A percentile compares a stretch with the other conserved stretches of the same genome.
Evolutionary conservation across 1,140 invertebrate species (phyloP).

Genomic region (Sycobia sp.): DNA sequence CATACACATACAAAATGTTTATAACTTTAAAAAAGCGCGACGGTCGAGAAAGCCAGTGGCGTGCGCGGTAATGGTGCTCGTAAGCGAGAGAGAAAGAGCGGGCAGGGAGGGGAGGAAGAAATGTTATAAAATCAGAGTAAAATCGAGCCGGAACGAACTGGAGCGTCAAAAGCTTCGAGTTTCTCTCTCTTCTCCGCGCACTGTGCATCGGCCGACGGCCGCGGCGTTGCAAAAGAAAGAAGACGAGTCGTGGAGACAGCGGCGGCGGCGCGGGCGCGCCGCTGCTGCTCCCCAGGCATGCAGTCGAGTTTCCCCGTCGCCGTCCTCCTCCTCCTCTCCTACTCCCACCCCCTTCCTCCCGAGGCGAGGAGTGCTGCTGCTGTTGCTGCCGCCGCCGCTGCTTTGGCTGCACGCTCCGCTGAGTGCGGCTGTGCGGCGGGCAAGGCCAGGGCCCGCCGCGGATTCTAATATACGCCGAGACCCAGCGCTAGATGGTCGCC

Average conservation of each 20-base stretch:
- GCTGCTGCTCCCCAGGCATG: too few relatives aligned
- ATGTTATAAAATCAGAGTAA: conserved; percentile 5
- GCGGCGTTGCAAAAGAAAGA: too few relatives aligned
- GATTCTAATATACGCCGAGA: too few relatives aligned
- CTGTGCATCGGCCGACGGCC: too few relatives aligned
- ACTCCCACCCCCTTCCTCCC: conserved; percentile 35
- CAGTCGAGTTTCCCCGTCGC: conserved; percentile 33
- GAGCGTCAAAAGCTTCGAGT: conserved; percentile 33
- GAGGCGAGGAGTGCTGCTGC: too few relatives aligned
- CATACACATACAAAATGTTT: too few relatives aligned
- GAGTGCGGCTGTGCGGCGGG: conserved; percentile 47
- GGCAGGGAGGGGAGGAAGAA: neutral
- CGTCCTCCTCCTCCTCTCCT: conserved; percentile 27
- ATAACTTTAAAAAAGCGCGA: too few relatives aligned
- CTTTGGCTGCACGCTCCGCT: conserved; percentile 40
- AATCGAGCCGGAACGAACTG: conserved; percentile 39
- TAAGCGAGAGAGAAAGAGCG: neutral
- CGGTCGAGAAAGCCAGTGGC: neutral
- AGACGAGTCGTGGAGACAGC: too few relatives aligned
- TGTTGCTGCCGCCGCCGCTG: too few relatives aligned
- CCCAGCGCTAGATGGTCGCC: conserved; percentile 26
- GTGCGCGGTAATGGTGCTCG: too few relatives aligned
- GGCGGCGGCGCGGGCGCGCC: too few relatives aligned
- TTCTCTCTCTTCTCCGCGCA: neutral
- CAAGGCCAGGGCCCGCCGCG: conserved; percentile 49